Conservation (phyloP, 2,113 vertebrate species). For the Telmatochromis sp. region DNA sequence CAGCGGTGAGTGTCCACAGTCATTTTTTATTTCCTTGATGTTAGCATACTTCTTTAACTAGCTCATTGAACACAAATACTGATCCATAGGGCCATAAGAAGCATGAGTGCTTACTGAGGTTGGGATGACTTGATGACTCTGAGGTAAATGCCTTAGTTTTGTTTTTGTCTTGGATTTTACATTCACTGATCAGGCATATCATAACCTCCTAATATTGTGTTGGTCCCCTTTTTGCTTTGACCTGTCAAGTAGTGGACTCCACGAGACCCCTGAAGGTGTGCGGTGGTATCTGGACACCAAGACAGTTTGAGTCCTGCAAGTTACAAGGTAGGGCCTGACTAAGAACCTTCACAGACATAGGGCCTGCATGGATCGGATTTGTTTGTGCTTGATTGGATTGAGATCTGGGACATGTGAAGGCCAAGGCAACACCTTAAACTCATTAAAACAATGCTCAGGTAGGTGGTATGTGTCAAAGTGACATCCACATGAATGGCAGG, state of each 20-base stretch:
- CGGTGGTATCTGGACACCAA: background rate
- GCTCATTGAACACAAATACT: background rate
- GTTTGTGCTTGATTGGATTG: background rate
- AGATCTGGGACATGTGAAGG: background rate
- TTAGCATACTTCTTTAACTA: background rate
- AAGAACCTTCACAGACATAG: background rate
- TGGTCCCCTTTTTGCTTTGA: background rate
- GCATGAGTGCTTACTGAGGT: background rate
- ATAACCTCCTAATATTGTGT: background rate
- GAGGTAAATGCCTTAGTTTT: background rate
- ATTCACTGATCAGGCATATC: background rate
- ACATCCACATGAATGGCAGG: background rate
- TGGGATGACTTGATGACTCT: background rate
- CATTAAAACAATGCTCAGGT: background rate
- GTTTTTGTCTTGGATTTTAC: background rate
- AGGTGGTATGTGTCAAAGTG: background rate
- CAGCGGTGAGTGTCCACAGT: background rate
- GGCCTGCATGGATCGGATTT: background rate
- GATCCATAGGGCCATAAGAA: background rate
- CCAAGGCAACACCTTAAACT: background rate
- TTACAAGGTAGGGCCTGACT: background rate
- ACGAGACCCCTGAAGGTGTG: background rate
- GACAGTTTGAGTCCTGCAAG: background rate
- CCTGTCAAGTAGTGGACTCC: background rate
- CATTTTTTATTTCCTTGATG: background rate